A percentile compares a stretch with the other conserved stretches of the same genome.
Evolutionary conservation across 2,797 vertebrate genomes (phyloP).

Genomic region (Manis pentadactyla): DNA sequence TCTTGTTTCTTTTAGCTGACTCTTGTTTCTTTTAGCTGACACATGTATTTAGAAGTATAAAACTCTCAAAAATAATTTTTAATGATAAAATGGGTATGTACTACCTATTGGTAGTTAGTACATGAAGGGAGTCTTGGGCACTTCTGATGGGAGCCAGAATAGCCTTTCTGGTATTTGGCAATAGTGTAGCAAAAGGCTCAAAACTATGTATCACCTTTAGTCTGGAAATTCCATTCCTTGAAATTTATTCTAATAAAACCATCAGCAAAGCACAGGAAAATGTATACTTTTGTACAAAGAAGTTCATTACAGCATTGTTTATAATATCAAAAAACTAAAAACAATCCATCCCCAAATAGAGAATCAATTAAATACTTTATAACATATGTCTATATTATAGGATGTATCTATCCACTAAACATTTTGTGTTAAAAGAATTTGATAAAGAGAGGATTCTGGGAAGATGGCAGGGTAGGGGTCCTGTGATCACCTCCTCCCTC

Average conservation of each 20-base stretch:
- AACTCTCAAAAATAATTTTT: constrained; percentile 37
- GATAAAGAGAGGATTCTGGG: too few relatives aligned
- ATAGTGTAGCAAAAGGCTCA: constrained; percentile 17
- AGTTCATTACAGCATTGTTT: not conserved
- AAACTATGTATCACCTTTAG: constrained; percentile 24
- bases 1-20: constrained; percentile 33
- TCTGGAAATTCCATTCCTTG: constrained; percentile 42
- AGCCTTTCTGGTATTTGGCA: constrained; percentile 15
- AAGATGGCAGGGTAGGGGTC: too few relatives aligned
- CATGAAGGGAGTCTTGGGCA: constrained; percentile 17
- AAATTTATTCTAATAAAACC: constrained; percentile 33
- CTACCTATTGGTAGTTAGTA: not conserved
- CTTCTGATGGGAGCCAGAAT: not conserved
- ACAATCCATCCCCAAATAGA: not conserved
- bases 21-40: constrained; percentile 35
- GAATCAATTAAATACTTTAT: not conserved
- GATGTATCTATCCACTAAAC: not conserved
- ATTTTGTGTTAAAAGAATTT: not conserved
- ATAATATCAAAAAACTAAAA: constrained; percentile 38
- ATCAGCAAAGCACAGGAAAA: constrained; percentile 25
- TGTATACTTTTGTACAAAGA: constrained; percentile 1
- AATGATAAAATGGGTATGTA: not conserved
- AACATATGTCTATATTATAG: not conserved
- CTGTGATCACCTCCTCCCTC: too few relatives aligned
- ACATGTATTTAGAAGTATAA: not conserved